phyloP scores from a whole-genome alignment of 2,113 vertebrate genomes.

The Melanerpes aurifrons region DNA sequence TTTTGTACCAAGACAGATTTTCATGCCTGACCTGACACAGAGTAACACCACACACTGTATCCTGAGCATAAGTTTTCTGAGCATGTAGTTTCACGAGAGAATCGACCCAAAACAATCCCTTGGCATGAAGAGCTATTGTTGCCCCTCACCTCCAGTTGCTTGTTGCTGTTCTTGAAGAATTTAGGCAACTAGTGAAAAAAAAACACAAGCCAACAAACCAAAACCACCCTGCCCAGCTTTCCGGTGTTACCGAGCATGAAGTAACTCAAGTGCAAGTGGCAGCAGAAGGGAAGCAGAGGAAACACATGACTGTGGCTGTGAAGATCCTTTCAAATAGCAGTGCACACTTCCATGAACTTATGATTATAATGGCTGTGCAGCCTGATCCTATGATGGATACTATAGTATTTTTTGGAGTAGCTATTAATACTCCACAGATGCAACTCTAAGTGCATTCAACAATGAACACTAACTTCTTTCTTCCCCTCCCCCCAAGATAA shows the following conservation, averaged over 20 bases:
- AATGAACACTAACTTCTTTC: not conserved
- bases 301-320: not conserved
- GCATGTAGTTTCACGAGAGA: not conserved
- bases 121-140: not conserved
- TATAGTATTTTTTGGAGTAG: not conserved
- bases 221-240: not conserved
- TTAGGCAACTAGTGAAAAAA: not conserved
- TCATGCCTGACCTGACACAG: not conserved
- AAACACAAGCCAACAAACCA: not conserved
- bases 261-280: not conserved
- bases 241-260: not conserved
- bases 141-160: not conserved
- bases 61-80: not conserved
- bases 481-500: too few relatives aligned
- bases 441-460: not conserved
- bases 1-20: not conserved
- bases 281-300: not conserved
- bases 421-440: not conserved
- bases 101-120: not conserved
- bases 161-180: not conserved
- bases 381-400: not conserved
- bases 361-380: not conserved
- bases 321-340: not conserved
- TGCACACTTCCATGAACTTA: not conserved
- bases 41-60: not conserved